Conservation (phyloP, 1,140 invertebrate genomes). For the Cyclina sinensis region DNA sequence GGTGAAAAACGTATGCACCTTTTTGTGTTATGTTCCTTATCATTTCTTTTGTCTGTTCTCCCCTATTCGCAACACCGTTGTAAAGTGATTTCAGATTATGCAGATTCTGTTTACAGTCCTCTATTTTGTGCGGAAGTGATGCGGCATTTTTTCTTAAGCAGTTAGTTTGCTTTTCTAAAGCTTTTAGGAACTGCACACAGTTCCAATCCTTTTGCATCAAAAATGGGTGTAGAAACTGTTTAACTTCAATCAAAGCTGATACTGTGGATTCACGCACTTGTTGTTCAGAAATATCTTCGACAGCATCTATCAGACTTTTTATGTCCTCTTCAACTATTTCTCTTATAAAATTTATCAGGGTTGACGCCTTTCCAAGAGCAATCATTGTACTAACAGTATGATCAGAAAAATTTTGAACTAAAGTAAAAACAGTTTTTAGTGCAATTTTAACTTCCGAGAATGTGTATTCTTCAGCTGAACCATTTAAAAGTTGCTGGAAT, state of each 20-base stretch:
- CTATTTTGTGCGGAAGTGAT: conserved; percentile 68
- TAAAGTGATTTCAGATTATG: conserved; percentile 74
- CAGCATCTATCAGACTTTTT: conserved; percentile 77
- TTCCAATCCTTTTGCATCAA: conserved; percentile 38
- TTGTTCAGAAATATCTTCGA: conserved; percentile 79
- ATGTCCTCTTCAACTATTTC: conserved; percentile 74
- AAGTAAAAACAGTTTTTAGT: conserved; percentile 33
- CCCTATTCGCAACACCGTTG: conserved; percentile 76
- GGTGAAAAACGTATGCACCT: conserved; percentile 66
- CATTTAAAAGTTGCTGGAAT: background rate
- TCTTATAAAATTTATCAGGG: conserved; percentile 71
- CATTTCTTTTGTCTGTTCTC: conserved; percentile 75
- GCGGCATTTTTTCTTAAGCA: conserved; percentile 5
- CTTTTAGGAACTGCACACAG: conserved; percentile 16
- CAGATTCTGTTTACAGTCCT: conserved; percentile 70
- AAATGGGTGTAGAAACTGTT: conserved; percentile 70
- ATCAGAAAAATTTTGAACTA: conserved; percentile 16
- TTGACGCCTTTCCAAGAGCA: conserved; percentile 59
- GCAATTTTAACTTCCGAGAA: conserved; percentile 37
- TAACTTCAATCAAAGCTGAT: conserved; percentile 73
- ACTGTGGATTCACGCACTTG: conserved; percentile 74
- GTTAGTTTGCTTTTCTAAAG: conserved; percentile 47
- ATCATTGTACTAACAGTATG: conserved; percentile 59
- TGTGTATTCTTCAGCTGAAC: background rate
- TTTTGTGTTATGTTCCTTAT: conserved; percentile 68